A percentile compares a stretch with the other conserved stretches of the same genome.
phyloP scores from a whole-genome alignment of 2,113 vertebrate genomes.

The Anolis sagrei region DNA sequence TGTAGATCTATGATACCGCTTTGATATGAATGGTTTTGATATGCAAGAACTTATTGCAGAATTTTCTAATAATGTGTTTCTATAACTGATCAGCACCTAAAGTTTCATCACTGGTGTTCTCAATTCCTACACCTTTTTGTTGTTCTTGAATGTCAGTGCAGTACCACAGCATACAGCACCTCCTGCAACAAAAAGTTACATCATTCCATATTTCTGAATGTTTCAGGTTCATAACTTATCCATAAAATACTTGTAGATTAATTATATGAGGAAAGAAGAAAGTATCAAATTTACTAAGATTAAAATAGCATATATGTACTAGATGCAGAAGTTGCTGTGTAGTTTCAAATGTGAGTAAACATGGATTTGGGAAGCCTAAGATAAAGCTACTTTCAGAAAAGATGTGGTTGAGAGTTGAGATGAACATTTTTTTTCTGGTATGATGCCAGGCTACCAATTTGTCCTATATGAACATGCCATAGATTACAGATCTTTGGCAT shows the following conservation, averaged over 20 bases:
- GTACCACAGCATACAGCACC: background rate
- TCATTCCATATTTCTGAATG: background rate
- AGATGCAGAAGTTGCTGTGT: background rate
- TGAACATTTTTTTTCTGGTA: too few relatives aligned
- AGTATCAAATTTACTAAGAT: background rate
- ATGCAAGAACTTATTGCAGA: background rate
- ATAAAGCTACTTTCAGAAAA: too few relatives aligned
- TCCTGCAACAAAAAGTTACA: background rate
- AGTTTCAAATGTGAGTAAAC: too few relatives aligned
- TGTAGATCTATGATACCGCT: slow-evolving; percentile 23
- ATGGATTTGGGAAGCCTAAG: too few relatives aligned
- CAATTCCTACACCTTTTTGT: background rate
- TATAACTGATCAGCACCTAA: background rate
- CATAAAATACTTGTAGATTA: too few relatives aligned
- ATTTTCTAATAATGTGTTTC: background rate
- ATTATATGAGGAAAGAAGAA: background rate
- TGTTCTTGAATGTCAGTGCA: background rate
- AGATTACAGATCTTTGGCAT: too few relatives aligned
- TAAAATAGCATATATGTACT: background rate
- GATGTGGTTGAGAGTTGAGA: too few relatives aligned
- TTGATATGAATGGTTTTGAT: slow-evolving; percentile 39
- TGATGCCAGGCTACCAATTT: too few relatives aligned
- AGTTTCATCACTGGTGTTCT: background rate
- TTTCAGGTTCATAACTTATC: background rate
- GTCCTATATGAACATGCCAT: too few relatives aligned